These are phyloP conservation scores for Ursus arctos DNA, from an alignment of 2,113 vertebrate species.

Conservation along the genomic window DNA sequence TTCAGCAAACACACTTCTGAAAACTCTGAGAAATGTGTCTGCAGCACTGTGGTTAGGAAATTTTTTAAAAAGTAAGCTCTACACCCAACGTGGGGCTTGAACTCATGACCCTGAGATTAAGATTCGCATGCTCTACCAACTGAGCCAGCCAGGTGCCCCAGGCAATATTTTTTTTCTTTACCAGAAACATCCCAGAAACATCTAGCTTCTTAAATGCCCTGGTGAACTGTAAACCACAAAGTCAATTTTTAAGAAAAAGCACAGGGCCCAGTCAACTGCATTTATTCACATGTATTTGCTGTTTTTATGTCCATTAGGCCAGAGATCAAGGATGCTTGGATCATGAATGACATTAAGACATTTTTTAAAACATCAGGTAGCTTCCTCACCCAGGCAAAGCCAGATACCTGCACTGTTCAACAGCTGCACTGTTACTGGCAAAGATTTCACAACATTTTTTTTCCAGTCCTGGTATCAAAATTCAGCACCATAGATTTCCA, in stretches of 20 bases:
- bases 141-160: not conserved
- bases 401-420: not conserved
- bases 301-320: constrained; percentile 5
- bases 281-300: not conserved
- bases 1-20: constrained; percentile 46
- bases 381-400: not conserved
- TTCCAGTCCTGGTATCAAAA: not conserved
- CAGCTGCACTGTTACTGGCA: constrained; percentile 16
- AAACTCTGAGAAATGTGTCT: constrained; percentile 45
- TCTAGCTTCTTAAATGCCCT: constrained; percentile 51
- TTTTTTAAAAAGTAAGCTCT: not conserved
- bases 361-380: constrained; percentile 10
- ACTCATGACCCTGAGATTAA: not conserved
- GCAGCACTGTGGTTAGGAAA: not conserved
- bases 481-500: constrained; percentile 26
- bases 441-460: constrained; percentile 16
- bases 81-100: not conserved
- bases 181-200: constrained; percentile 26
- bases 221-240: constrained; percentile 30
- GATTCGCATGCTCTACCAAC: not conserved
- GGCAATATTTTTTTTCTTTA: constrained; percentile 16
- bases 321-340: constrained; percentile 28
- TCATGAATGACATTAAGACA: not conserved
- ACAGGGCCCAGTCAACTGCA: constrained; percentile 12
- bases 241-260: constrained; percentile 53